phyloP scores from a whole-genome alignment of 2,888 invertebrate species.

The Steromphala cineraria region DNA sequence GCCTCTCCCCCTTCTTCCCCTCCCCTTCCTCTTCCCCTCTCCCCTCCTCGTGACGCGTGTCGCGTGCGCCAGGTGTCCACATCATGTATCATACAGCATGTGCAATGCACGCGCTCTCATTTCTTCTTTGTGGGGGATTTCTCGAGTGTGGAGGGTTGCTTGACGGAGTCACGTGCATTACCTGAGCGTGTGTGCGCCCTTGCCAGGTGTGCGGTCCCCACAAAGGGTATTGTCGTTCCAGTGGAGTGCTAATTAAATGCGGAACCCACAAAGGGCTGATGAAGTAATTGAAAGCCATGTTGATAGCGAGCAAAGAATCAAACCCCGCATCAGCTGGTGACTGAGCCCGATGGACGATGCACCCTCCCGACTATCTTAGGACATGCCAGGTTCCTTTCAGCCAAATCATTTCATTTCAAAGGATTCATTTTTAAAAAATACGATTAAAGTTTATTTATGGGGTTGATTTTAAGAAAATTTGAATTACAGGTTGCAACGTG shows the following conservation, averaged over 20 bases:
- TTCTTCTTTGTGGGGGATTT: neutral
- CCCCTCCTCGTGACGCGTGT: neutral
- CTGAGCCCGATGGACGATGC: no score
- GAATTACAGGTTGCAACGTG: no score
- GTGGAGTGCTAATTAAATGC: neutral
- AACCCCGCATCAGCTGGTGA: no score
- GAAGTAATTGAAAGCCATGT: neutral
- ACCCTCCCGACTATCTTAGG: no score
- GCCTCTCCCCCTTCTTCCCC: neutral
- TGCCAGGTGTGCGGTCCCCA: neutral
- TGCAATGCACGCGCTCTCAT: neutral
- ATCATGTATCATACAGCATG: neutral
- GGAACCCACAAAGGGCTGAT: neutral
- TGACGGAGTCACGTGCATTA: neutral
- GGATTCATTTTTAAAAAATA: no score
- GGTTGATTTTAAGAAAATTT: no score
- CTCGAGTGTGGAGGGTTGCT: neutral
- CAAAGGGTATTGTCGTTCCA: neutral
- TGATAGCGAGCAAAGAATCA: no score
- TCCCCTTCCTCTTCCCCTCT: neutral
- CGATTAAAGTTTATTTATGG: no score
- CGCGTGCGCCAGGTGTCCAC: neutral
- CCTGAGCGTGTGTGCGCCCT: neutral
- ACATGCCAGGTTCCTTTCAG: no score
- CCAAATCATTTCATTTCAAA: no score